Base-by-base conservation (phyloP, 2,888 invertebrate genomes). In the Ecdyonurus torrentis region DNA sequence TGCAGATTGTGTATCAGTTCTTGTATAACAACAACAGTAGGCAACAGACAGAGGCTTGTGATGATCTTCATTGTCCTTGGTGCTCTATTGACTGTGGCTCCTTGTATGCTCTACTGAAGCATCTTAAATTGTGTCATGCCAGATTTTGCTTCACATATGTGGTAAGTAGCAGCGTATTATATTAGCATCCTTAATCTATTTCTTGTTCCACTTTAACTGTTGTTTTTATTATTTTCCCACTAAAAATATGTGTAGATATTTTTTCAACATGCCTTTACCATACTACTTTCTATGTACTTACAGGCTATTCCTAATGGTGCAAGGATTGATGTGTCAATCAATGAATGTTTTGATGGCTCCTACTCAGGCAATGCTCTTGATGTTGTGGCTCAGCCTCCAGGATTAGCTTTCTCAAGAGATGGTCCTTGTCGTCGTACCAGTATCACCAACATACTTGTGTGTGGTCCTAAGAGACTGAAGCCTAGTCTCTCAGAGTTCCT, bases 21-120 rank as follows among this genome's bases (percentile, higher is more conserved):
- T 82, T 94, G 68, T 95, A 94, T 74, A 94, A 93, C 75, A 94
- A 93, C 75, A 94, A 92, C 73, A 91, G 91, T 58, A 81, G 94
- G 59, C 96, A 96, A 72, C 95, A 95, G 76, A 96, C 95, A 0
- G 95, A 95, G 76, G 91, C 93, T 10, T 88, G 92, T 66, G 90
- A 91, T 71, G 93, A 95, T 77, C 80, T 94, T 61, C 88, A 89
- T 72, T 97, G 97, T 73, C 96, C 97, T 1, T 97, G 96, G 96
- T 97, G 97, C 74, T 89, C 89, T 3, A 77, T 96, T 22, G 90
- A 94, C 76, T 96, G 95, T 70, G 83, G 86, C 62, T 82, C 86
- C 50, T 79, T 97, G 23, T 94, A 94, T 75, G 88, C 91, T 0
- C 78, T 97, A 67, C 81, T 97, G 52, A 96, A 95, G 73, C 97